These are phyloP conservation scores for Leucoraja erinaceus DNA, from an alignment of 2,113 vertebrate genomes.

Conservation along the genomic window DNA sequence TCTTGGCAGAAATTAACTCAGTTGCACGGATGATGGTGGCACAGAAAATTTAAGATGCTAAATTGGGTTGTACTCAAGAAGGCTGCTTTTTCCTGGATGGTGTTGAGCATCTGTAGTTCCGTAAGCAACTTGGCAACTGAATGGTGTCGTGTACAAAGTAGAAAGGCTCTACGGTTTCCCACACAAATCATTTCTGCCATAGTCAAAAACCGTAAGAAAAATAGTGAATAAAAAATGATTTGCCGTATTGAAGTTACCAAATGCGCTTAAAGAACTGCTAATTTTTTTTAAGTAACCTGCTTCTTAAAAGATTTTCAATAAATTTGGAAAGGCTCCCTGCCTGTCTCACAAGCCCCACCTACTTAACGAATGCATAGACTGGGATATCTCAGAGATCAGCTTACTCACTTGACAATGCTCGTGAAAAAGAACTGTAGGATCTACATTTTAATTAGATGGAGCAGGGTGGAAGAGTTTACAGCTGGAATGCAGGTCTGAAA, in stretches of 20 bases:
- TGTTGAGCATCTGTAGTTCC: no score
- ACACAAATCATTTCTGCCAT: neutral
- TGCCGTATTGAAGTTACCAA: neutral
- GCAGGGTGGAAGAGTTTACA: neutral
- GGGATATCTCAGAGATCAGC: neutral
- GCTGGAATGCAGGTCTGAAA: neutral
- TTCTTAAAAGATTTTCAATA: neutral
- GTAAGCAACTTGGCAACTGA: no score
- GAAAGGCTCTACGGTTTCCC: no score
- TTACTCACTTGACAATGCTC: neutral
- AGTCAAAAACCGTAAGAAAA: neutral
- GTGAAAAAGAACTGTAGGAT: neutral
- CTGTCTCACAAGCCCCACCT: neutral
- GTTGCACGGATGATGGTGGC: no score
- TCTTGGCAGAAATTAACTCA: no score
- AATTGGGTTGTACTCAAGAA: no score
- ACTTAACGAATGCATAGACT: neutral
- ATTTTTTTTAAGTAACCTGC: neutral
- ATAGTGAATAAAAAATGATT: neutral
- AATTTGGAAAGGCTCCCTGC: neutral
- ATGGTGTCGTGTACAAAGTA: no score
- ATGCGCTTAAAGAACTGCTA: neutral
- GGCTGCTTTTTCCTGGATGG: no score
- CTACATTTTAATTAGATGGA: neutral
- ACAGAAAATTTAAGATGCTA: no score